Evolutionary conservation across 2,888 invertebrate species (phyloP), one percentile per base, ranked within the genome.

Genomic region (Didymodactylos carnosus): DNA sequence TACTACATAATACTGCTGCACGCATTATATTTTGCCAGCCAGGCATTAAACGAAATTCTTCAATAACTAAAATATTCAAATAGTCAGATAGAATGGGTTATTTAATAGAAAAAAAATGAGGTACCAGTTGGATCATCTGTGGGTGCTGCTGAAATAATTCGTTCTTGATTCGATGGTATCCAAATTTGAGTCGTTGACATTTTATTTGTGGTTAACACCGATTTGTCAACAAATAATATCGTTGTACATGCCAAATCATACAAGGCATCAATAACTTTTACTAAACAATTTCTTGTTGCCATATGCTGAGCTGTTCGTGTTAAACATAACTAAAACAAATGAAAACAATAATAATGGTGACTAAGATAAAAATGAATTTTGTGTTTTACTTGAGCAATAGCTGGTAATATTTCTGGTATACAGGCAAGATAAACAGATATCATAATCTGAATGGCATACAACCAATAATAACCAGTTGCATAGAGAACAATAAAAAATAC

Each of bases 1-100:
- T 89, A 85, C 95, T 97, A 87, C 98, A 98, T 76, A 98, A 88
- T 76, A 93, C 90, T 62, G 94, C 92, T 82, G 95, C 91, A 80
- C 94, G 89, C 73, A 94, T 91, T 76, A 98, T 87, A 73, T 93
- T 91, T 85, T 88, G 87, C 87, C 91, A 91, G 5, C 53, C 53
- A 7, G 53, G n/a, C 53, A 62, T 62, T 62, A 29, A 35, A 27
- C 27, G 27, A 27, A 27, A 62, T 35, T 62, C 53, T 35, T 62
- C 29, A 13, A 62, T 62, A 62, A 62, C 53, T 62, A 62, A 16
- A 53, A 27, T 14, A 2, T 14, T 11, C 23, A 51, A 6, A n/a
- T 2, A 3, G 27, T 27, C 23, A 4, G 13, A 1, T 51, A 5
- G 29, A 25, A 25, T 1, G 25, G 6, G 14, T 51, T 27, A 8